phyloP scores from a whole-genome alignment of 2,113 vertebrate species.

The Macquaria australasica region DNA sequence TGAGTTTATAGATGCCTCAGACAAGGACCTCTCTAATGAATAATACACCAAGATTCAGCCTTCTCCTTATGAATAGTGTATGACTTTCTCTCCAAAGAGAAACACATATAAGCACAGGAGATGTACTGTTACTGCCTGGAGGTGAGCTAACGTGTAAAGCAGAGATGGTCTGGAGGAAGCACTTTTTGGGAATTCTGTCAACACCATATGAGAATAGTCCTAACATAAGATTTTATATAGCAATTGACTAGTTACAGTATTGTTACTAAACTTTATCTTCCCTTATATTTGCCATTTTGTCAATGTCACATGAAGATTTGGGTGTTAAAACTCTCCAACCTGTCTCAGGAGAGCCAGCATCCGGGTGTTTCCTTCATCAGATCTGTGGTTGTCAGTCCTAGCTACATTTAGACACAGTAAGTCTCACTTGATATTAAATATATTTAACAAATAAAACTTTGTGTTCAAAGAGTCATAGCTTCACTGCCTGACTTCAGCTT shows the following conservation, averaged over 20 bases:
- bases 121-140: background rate
- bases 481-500: slow-evolving; percentile 14
- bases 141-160: slow-evolving; percentile 19
- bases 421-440: background rate
- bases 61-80: slow-evolving; percentile 40
- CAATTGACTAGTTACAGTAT: background rate
- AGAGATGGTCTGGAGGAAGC: background rate
- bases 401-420: background rate
- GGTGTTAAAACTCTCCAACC: background rate
- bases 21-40: slow-evolving; percentile 37
- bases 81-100: slow-evolving; percentile 34
- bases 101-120: background rate
- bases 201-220: background rate
- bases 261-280: background rate
- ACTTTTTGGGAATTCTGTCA: background rate
- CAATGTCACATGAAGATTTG: background rate
- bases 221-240: background rate
- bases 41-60: slow-evolving; percentile 39
- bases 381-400: background rate
- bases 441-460: slow-evolving; percentile 32
- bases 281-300: background rate
- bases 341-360: background rate
- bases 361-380: background rate
- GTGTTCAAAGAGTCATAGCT: slow-evolving; percentile 4
- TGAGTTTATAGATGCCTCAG: slow-evolving; percentile 12